Conservation (phyloP, 37 sponge, comb jelly and placozoan species). For the Beroe forskalii region DNA sequence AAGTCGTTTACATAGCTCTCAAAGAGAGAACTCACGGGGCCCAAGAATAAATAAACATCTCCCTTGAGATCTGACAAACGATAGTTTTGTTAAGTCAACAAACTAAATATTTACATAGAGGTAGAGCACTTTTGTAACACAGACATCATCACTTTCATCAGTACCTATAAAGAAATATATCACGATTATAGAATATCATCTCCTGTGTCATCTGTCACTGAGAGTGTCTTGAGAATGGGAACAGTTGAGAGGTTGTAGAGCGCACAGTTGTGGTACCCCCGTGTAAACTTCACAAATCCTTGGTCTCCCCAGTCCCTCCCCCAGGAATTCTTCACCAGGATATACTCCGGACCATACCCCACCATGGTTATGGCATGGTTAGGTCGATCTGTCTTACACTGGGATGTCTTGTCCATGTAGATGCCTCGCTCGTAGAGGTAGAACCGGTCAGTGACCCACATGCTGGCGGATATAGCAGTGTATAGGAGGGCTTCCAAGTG, state of each 20-base stretch:
- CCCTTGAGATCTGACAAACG: too few species aligned
- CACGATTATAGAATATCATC: not conserved
- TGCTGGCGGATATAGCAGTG: not conserved
- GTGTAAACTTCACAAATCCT: not conserved
- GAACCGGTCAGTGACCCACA: not conserved
- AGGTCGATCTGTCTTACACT: not conserved
- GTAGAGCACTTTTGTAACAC: too few species aligned
- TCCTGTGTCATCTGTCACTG: not conserved
- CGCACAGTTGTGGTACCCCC: not conserved
- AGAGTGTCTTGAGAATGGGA: not conserved
- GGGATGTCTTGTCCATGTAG: not conserved
- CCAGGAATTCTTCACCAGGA: not conserved
- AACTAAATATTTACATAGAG: too few species aligned
- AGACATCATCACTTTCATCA: too few species aligned
- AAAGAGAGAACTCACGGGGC: too few species aligned
- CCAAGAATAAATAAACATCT: too few species aligned
- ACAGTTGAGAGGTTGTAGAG: not conserved
- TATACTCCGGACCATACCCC: not conserved
- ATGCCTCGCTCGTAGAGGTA: not conserved
- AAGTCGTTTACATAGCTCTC: too few species aligned
- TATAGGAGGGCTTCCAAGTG: not conserved
- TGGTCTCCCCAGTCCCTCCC: not conserved
- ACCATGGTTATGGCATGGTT: not conserved
- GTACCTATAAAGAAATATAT: too few species aligned
- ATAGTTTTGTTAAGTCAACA: too few species aligned